Evolutionary conservation across 1,140 invertebrate species (phyloP).

Genomic region (Platorchestia sp.): DNA sequence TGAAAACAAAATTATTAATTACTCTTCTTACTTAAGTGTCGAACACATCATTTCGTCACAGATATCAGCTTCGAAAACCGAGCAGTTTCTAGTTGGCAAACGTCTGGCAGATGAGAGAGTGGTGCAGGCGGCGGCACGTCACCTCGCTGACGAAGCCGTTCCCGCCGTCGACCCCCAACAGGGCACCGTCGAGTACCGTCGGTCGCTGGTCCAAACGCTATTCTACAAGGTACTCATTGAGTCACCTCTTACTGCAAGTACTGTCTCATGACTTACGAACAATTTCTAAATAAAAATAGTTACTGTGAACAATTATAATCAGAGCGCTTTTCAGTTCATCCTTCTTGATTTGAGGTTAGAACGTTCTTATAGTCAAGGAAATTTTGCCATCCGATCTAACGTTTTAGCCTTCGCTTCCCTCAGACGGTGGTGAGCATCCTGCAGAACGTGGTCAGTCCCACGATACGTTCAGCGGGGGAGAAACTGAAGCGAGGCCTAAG

Average conservation of each 20-base stretch:
- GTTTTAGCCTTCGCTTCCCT: not conserved
- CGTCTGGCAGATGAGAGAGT: slow-evolving; percentile 59
- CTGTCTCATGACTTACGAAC: too few relatives aligned
- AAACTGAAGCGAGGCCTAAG: slow-evolving; percentile 77
- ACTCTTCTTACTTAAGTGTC: not conserved
- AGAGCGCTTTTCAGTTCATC: too few relatives aligned
- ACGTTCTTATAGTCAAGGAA: too few relatives aligned
- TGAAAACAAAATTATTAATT: not conserved
- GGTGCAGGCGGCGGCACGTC: slow-evolving; percentile 62
- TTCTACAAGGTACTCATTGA: slow-evolving; percentile 64
- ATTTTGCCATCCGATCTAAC: too few relatives aligned
- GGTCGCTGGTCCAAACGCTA: slow-evolving; percentile 66
- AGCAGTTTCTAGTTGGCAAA: slow-evolving; percentile 67
- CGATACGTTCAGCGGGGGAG: slow-evolving; percentile 71
- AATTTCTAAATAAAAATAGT: too few relatives aligned
- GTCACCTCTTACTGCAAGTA: too few relatives aligned
- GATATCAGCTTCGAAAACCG: slow-evolving; percentile 68
- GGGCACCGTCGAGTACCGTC: slow-evolving; percentile 64
- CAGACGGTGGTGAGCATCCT: slow-evolving; percentile 17
- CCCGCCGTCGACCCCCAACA: slow-evolving; percentile 63
- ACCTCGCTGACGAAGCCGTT: slow-evolving; percentile 62
- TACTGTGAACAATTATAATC: too few relatives aligned
- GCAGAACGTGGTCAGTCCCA: not conserved
- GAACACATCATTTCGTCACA: slow-evolving; percentile 32
- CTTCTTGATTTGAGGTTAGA: too few relatives aligned